phyloP scores from a whole-genome alignment of 2,888 invertebrate genomes.

The Cheilosia vernalis region DNA sequence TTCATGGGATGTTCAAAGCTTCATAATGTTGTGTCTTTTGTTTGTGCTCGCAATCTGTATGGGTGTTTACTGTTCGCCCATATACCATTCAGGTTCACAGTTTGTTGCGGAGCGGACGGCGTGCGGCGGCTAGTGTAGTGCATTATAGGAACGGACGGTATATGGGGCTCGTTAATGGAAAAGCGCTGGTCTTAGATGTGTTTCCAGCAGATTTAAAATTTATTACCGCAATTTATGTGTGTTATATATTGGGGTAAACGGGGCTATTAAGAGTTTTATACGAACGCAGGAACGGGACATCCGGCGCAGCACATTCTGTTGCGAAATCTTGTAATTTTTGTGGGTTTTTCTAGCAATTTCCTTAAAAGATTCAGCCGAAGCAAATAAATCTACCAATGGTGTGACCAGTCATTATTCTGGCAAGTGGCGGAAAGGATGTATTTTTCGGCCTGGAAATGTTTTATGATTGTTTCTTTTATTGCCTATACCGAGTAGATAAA shows the following conservation, averaged over 20 bases:
- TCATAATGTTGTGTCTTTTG: slow-evolving; percentile 21
- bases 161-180: slow-evolving; percentile 27
- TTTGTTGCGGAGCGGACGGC: slow-evolving; percentile 23
- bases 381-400: slow-evolving; percentile 27
- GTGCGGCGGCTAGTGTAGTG: slow-evolving; percentile 25
- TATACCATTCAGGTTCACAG: slow-evolving; percentile 19
- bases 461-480: slow-evolving; percentile 61
- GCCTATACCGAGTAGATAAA: slow-evolving; percentile 54
- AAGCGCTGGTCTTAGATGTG: slow-evolving; percentile 41
- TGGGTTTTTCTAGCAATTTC: slow-evolving; percentile 20
- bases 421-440: background rate
- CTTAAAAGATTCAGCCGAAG: slow-evolving; percentile 21
- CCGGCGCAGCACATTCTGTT: background rate
- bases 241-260: slow-evolving; percentile 58
- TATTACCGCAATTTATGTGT: slow-evolving; percentile 69
- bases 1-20: slow-evolving; percentile 73
- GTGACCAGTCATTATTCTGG: slow-evolving; percentile 49
- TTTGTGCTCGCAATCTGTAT: slow-evolving; percentile 1
- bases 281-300: background rate
- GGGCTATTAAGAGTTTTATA: slow-evolving; percentile 56
- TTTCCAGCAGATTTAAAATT: slow-evolving; percentile 71
- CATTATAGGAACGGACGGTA: slow-evolving; percentile 39
- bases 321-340: slow-evolving; percentile 16
- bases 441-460: slow-evolving; percentile 19
- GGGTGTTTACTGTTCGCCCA: slow-evolving; percentile 45